These are phyloP conservation scores for Diadophis punctatus DNA, from an alignment of 2,113 vertebrate genomes.

Conservation along the genomic window DNA sequence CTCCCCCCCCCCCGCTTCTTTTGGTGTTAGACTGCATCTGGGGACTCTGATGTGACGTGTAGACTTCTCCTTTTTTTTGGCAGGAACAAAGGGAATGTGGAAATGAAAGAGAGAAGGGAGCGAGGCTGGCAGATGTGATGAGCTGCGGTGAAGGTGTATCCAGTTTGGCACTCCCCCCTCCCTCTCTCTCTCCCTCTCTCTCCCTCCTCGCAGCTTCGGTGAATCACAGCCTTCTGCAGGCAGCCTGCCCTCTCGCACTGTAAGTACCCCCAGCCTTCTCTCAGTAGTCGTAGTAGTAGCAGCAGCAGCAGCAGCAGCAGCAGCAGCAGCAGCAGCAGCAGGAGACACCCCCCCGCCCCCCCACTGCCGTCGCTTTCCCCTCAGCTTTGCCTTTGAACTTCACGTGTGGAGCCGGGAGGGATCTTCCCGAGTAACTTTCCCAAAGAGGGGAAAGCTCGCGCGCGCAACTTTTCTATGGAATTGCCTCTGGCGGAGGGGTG, in stretches of 20 bases:
- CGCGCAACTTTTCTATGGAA: conserved; percentile 62
- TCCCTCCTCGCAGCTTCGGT: conserved; percentile 77
- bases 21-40: conserved; percentile 81
- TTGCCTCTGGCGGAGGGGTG: conserved; percentile 55
- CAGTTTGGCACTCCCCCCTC: conserved; percentile 80
- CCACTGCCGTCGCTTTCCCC: conserved; percentile 62
- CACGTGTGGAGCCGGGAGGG: conserved; percentile 59
- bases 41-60: conserved; percentile 85
- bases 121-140: conserved; percentile 86
- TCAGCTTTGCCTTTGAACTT: conserved; percentile 65
- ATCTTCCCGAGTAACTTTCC: conserved; percentile 72
- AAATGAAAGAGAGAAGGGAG: conserved; percentile 86
- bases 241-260: conserved; percentile 89
- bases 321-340: background rate
- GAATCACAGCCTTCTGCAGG: conserved; percentile 86
- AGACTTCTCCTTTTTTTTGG: conserved; percentile 62
- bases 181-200: conserved; percentile 65
- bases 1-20: conserved; percentile 42
- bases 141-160: conserved; percentile 86
- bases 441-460: conserved; percentile 58
- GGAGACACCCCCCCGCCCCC: background rate
- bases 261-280: conserved; percentile 91
- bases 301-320: conserved; percentile 37
- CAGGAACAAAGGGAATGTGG: conserved; percentile 87
- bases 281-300: conserved; percentile 61